Conservation (phyloP, 2,113 vertebrate genomes). For the Pampusana beccarii region DNA sequence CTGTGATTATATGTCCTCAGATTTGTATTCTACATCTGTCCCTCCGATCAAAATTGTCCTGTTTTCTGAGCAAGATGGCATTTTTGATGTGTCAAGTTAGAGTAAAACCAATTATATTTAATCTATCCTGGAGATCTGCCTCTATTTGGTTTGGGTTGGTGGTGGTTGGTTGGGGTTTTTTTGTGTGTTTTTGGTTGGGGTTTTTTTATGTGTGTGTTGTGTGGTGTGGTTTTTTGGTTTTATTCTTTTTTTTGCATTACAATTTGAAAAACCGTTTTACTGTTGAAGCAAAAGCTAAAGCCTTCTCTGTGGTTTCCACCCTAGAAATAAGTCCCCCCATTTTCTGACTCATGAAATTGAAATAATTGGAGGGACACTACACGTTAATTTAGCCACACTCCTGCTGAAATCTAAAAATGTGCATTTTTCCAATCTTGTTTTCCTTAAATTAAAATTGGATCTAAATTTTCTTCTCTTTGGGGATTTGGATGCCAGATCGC, state of each 20-base stretch:
- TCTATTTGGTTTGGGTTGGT: background rate
- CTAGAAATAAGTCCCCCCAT: background rate
- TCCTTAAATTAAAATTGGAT: background rate
- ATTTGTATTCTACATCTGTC: background rate
- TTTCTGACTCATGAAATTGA: background rate
- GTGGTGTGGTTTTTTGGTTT: background rate
- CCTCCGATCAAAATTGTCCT: background rate
- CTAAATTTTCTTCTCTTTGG: background rate
- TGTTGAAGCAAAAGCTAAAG: background rate
- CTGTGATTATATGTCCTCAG: background rate
- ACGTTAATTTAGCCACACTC: background rate
- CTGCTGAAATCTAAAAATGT: background rate
- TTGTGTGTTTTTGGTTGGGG: background rate
- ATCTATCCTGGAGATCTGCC: background rate
- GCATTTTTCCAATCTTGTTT: background rate
- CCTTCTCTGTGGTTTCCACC: background rate
- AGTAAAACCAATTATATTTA: background rate
- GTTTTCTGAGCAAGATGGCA: background rate
- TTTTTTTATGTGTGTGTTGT: too few species aligned
- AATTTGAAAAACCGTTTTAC: background rate
- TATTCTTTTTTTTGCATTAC: background rate
- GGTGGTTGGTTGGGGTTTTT: too few species aligned
- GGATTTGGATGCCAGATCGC: background rate
- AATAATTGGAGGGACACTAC: background rate
- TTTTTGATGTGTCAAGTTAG: background rate